Conservation (phyloP, 1,140 invertebrate genomes). For the Antheraea mylitta region DNA sequence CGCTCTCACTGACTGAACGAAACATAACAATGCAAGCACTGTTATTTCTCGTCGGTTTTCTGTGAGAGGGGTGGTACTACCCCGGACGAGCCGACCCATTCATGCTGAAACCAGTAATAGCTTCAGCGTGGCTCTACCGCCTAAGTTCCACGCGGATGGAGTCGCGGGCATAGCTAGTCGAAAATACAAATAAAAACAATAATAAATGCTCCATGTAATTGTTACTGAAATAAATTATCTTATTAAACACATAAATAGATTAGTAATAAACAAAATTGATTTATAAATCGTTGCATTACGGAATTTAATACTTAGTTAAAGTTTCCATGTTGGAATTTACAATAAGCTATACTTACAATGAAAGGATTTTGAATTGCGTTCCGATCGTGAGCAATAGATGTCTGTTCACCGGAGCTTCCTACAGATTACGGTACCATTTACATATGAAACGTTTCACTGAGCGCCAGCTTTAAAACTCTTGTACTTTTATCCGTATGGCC, state of each 20-base stretch:
- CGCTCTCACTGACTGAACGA: too few species aligned
- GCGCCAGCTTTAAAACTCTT: conserved; percentile 49
- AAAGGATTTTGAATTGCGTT: conserved; percentile 50
- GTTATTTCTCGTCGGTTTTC: too few species aligned
- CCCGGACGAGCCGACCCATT: too few species aligned
- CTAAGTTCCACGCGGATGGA: too few species aligned
- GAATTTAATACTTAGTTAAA: conserved; percentile 21
- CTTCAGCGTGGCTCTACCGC: too few species aligned
- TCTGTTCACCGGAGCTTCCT: conserved; percentile 50
- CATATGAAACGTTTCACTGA: conserved; percentile 73
- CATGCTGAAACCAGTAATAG: too few species aligned
- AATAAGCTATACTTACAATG: conserved; percentile 27
- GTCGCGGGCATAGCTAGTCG: too few species aligned
- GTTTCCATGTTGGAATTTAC: conserved; percentile 40
- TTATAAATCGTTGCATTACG: neutral
- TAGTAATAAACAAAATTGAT: neutral
- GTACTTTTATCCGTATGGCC: conserved; percentile 53
- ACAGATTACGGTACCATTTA: conserved; percentile 69
- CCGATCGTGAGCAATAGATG: conserved; percentile 60
- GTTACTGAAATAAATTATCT: neutral
- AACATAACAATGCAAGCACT: too few species aligned
- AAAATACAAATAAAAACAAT: too few species aligned
- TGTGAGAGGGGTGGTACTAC: too few species aligned
- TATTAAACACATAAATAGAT: neutral
- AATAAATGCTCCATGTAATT: too few species aligned